Evolutionary conservation across 2,113 vertebrate species (phyloP).

Genomic region (Mirza zaza): DNA sequence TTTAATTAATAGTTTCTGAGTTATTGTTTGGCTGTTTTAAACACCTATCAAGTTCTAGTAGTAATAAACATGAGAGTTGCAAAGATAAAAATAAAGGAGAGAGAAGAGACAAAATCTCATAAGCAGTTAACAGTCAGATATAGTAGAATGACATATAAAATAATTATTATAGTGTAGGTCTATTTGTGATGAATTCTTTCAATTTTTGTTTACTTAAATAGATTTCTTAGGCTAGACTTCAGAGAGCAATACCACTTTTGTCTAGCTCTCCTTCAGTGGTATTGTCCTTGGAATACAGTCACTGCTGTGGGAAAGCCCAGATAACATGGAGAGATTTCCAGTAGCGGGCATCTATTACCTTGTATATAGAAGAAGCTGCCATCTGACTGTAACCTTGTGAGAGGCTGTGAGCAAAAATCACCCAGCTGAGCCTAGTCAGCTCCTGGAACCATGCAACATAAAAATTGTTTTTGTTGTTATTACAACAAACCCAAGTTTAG

Average conservation of each 20-base stretch:
- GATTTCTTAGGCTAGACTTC: neutral
- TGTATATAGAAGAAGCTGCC: neutral
- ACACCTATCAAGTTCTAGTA: neutral
- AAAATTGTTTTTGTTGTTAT: neutral
- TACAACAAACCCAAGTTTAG: neutral
- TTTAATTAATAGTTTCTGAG: neutral
- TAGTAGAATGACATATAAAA: neutral
- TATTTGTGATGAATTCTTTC: neutral
- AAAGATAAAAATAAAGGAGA: neutral
- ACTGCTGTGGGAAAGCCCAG: neutral
- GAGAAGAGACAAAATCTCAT: neutral
- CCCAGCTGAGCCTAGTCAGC: neutral
- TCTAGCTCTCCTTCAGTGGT: neutral
- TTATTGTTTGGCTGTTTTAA: neutral
- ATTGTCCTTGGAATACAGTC: neutral
- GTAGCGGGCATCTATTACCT: neutral
- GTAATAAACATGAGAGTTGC: neutral
- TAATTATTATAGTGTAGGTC: neutral
- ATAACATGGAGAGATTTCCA: neutral
- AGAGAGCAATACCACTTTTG: neutral
- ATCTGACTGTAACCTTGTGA: neutral
- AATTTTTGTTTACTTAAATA: neutral
- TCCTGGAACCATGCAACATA: neutral
- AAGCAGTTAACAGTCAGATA: neutral
- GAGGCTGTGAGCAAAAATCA: neutral